Evolutionary conservation across 2,888 invertebrate genomes (phyloP), one percentile per base, ranked within the genome.

Genomic region (Acanthoscelides obtectus): DNA sequence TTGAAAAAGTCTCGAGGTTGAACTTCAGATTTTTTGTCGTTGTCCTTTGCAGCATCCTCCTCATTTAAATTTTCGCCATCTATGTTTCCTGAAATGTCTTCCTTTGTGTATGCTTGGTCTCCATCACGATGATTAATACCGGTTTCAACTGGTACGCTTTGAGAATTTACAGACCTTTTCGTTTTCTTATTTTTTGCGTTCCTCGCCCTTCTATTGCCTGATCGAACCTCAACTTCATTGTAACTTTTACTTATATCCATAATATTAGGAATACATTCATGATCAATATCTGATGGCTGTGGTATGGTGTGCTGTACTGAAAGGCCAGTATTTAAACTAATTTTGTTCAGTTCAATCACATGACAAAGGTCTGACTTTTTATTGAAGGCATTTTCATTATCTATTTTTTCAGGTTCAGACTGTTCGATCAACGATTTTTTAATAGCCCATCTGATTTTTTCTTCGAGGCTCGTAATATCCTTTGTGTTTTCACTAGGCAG

Each of bases 401-500:
- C 45, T 12, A 17, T 1, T 17, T 45, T 12, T 45, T 45, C 45
- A 45, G 45, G 45, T 3, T 4, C 12, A 45, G 3, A 6, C 17
- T 45, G 45, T 45, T 45, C 45, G 12, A 45, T 6, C 45, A 45
- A 45, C 17, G 45, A 45, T 45, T 12, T 6, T 45, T 45, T 45
- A 12, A 45, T 45, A 19, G 63, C 45, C 22, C 70, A 19, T 20
- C 66, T 65, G 20, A 71, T 67, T 68, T 68, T 68, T 5, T 21
- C 68, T 1, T 21, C 22, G 2, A 3, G 22, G n/a, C 64, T n/a
- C 20, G 22, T 64, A 64, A 19, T 20, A 2, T 70, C 64, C 6
- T 12, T 20, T 72, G 68, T 66, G 63, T 72, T 22, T 22, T 65
- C 65, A 20, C 27, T 63, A n/a, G 27, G 22, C 21, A 64, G 20